Evolutionary conservation across 2,797 vertebrate species (phyloP), one percentile per base, ranked within the genome.

Genomic region (Enteromius argenteus): DNA sequence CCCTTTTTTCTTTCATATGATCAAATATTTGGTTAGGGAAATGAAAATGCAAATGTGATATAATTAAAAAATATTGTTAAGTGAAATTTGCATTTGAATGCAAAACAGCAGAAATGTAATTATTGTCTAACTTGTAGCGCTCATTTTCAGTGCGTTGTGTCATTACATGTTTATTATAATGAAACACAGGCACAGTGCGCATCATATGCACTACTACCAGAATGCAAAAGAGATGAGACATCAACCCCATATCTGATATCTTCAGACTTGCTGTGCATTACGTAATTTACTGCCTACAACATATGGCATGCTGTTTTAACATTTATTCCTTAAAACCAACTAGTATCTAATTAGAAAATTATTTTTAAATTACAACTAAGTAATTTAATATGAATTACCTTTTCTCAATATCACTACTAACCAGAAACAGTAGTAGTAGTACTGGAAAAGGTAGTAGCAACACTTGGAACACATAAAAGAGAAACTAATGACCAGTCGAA

Each of bases 251-350:
- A 32, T 77, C 49, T 23, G 44, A 32, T 53, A 46, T 74, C 44
- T 67, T 73, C 3, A n/a, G 84, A 77, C 79, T 87, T 19, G 21
- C 14, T 21, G 39, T 9, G 91, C 90, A 94, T 95, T 93, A 94
- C 93, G 94, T 95, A 94, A 94, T 93, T 86, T 86, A 80, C 67
- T 72, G 89, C 85, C 78, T 85, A 66, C 21, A 64, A 46, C 58
- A 58, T 35, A 79, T 88, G 87, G 76, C 86, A 78, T 37, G 86
- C 81, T 86, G 89, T 86, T 90, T 91, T 88, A 91, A 89, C 88
- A 69, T 87, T 78, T 46, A 58, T 80, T 84, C 83, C 88, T 68
- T 71, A 44, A 39, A 68, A 23, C 2, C 5, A 68, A 49, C 11
- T 42, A 27, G 30, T 2, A 23, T 27, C 35, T 39, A 15, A 17